Conservation (phyloP, 2,888 invertebrate species). For the Polyploca ridens region DNA sequence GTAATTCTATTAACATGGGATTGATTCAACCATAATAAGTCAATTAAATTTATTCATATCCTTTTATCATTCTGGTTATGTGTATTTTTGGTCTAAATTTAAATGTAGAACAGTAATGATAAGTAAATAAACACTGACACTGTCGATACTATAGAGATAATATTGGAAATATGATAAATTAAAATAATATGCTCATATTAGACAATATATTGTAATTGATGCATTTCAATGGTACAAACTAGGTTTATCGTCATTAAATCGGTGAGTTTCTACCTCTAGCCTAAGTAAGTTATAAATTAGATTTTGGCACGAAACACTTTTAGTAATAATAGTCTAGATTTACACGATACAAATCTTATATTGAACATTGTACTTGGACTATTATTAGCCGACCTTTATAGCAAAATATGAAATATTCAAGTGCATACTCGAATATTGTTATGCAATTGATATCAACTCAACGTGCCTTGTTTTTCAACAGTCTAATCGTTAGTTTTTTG, state of each 20-base stretch:
- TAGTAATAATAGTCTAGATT: conserved; percentile 31
- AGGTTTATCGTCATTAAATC: conserved; percentile 50
- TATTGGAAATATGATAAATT: conserved; percentile 20
- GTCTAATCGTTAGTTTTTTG: conserved; percentile 24
- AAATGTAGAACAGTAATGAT: not conserved
- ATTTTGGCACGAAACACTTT: conserved; percentile 27
- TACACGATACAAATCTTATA: conserved; percentile 25
- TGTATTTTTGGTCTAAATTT: not conserved
- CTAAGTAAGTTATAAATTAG: conserved; percentile 39
- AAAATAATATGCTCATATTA: conserved; percentile 61
- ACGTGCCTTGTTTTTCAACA: conserved; percentile 23
- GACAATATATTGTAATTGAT: conserved; percentile 65
- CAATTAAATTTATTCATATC: not conserved
- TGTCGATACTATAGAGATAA: not conserved
- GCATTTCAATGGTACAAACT: conserved; percentile 77
- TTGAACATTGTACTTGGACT: not conserved
- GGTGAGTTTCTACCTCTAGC: conserved; percentile 41
- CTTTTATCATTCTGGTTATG: not conserved
- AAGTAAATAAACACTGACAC: not conserved
- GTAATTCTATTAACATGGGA: conserved; percentile 17
- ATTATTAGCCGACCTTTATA: not conserved
- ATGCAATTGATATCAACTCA: not conserved
- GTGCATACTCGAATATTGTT: not conserved
- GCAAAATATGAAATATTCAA: not conserved
- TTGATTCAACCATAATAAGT: not conserved